Evolutionary conservation across 2,797 vertebrate species (phyloP), one percentile per base, ranked within the genome.

Genomic region (Pyrocephalus nanus): DNA sequence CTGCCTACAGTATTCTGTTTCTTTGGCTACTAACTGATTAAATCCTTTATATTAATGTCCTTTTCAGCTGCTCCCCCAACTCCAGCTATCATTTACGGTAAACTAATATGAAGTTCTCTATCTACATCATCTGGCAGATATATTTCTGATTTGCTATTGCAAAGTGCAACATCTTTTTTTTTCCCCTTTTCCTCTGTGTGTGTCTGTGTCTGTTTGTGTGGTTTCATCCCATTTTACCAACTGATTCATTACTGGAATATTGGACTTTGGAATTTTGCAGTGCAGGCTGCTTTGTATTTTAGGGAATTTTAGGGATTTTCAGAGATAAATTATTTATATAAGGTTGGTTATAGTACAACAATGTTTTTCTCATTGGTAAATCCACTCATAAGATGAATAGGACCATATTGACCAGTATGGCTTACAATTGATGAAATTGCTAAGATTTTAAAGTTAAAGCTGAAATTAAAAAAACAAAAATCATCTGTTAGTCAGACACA

Each of bases 1-100:
- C 93, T 92, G 67, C 91, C 93, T 97, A 51, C 80, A 92, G 30
- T 93, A 54, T 93, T 94, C 87, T 96, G 26, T 93, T 96, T 93
- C 93, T 97, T 92, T 96, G 74, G 88, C 93, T 96, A 97, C 97
- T 98, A 97, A 98, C 98, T 97, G 95, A 97, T 98, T 98, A 98
- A 98, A 98, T 98, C 97, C 96, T 98, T 96, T 98, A 97, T 98
- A 97, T 98, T 98, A 98, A 98, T 98, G 93, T 98, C 96, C 98
- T 98, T 98, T 98, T 96, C 98, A 99, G 99, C 99, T 98, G 98
- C 98, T 97, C 98, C 98, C 91, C 98, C 99, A 96, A 98, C 98
- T 97, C 99, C 99, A 97, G 98, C 98, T 97, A 97, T 99, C 95
- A 95, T 98, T 98, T 97, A 99, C 98, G 99, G 99, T 99, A 99